Evolutionary conservation across 1,140 invertebrate genomes (phyloP).

Genomic region (Pseudoatta argentina): DNA sequence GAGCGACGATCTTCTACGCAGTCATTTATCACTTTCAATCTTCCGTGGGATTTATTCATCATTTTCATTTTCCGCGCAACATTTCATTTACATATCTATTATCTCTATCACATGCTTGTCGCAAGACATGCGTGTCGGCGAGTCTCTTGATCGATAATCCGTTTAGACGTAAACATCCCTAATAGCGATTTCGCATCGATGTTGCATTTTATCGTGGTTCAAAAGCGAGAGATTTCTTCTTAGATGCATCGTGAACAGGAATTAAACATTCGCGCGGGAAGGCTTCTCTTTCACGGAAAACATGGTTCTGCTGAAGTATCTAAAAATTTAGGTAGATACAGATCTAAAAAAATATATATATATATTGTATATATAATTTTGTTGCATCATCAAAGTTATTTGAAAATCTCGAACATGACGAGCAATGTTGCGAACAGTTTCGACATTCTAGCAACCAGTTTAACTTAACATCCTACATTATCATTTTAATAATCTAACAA

Average conservation of each 20-base stretch:
- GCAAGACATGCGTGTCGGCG: slow-evolving; percentile 1
- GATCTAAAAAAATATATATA: too few relatives aligned
- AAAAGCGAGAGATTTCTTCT: background rate
- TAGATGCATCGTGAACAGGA: background rate
- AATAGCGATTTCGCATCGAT: background rate
- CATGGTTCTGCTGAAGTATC: too few relatives aligned
- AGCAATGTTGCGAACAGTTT: too few relatives aligned
- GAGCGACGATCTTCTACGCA: background rate
- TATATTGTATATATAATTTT: too few relatives aligned
- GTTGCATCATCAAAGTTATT: too few relatives aligned
- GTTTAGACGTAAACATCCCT: slow-evolving; percentile 11
- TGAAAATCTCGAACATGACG: too few relatives aligned
- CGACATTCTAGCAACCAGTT: too few relatives aligned
- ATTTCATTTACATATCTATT: slow-evolving; percentile 44
- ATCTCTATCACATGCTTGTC: slow-evolving; percentile 11
- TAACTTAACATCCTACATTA: too few relatives aligned
- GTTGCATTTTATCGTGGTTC: background rate
- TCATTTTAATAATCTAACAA: too few relatives aligned
- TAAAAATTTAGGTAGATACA: too few relatives aligned
- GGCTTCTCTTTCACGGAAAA: too few relatives aligned
- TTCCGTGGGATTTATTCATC: slow-evolving; percentile 25
- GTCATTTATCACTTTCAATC: slow-evolving; percentile 44
- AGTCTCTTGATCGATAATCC: slow-evolving; percentile 19
- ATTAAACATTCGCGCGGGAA: background rate
- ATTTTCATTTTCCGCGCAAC: slow-evolving; percentile 26